Percentiles rank a stretch among this genome's conserved stretches.
Conservation (phyloP, 1,140 invertebrate species). For the Carposina sasakii region DNA sequence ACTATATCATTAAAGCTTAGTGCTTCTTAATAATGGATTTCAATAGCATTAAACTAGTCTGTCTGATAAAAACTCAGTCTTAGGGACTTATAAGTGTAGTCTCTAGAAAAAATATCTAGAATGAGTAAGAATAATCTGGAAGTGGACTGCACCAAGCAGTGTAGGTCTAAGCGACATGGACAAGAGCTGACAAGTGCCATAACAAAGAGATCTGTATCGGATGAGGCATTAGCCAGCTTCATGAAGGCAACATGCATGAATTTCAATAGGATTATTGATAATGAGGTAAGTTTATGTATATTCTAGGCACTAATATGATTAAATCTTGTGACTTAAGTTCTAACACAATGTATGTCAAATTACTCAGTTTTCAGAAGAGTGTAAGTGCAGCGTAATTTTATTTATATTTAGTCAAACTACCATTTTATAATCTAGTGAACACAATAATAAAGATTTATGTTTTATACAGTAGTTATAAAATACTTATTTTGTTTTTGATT, state of each 20-base stretch:
- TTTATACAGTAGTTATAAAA: too few species aligned
- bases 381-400: too few species aligned
- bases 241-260: conserved; percentile 74
- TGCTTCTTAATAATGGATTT: too few species aligned
- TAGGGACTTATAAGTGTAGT: too few species aligned
- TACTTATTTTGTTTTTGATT: too few species aligned
- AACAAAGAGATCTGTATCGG: conserved; percentile 73
- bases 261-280: conserved; percentile 73
- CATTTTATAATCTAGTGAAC: too few species aligned
- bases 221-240: conserved; percentile 73
- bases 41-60: too few species aligned
- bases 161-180: conserved; percentile 77
- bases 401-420: too few species aligned
- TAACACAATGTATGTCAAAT: background rate
- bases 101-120: conserved; percentile 13
- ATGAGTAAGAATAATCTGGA: conserved; percentile 60
- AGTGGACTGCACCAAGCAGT: conserved; percentile 72
- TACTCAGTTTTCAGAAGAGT: background rate
- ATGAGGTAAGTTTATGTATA: conserved; percentile 45
- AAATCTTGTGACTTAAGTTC: background rate
- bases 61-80: too few species aligned
- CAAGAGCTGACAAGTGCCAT: conserved; percentile 74
- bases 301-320: conserved; percentile 1
- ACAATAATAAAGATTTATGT: too few species aligned
- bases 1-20: too few species aligned